phyloP scores from a whole-genome alignment of 1,140 invertebrate genomes.

The Scaptodrosophila lebanonensis region DNA sequence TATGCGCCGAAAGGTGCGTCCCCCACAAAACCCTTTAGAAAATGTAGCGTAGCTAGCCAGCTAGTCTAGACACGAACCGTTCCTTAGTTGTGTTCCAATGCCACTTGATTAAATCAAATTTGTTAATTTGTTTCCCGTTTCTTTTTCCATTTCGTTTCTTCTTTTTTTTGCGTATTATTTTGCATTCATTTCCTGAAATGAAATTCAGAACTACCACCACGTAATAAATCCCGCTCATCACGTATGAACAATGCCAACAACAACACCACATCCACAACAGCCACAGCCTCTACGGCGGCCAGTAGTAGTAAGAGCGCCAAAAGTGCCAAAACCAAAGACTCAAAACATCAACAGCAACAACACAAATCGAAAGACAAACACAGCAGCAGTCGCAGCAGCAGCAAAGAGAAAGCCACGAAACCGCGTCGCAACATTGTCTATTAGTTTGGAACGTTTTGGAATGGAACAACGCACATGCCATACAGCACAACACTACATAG shows the following conservation, averaged over 20 bases:
- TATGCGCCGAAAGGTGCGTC: constrained; percentile 83
- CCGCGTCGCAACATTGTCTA: constrained; percentile 69
- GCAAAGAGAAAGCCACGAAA: constrained; percentile 57
- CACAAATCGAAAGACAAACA: constrained; percentile 26
- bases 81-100: constrained; percentile 8
- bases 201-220: constrained; percentile 70
- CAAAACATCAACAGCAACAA: constrained; percentile 41
- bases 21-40: constrained; percentile 25
- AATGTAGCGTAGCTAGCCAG: constrained; percentile 8
- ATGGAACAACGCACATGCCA: constrained; percentile 36
- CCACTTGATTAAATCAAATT: constrained; percentile 44
- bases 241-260: constrained; percentile 61
- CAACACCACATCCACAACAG: constrained; percentile 43
- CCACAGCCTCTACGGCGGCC: constrained; percentile 47
- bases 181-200: constrained; percentile 1
- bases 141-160: constrained; percentile 46
- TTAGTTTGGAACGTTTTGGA: constrained; percentile 25
- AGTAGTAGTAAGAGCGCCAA: constrained; percentile 49
- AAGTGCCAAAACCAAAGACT: constrained; percentile 63
- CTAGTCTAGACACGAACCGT: too few species aligned
- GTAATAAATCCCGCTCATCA: constrained; percentile 76
- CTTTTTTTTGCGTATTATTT: constrained; percentile 42
- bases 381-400: constrained; percentile 57
- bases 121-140: constrained; percentile 13
- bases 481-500: too few species aligned